phyloP scores from a whole-genome alignment of 2,113 vertebrate genomes.

The Crypturellus undulatus region DNA sequence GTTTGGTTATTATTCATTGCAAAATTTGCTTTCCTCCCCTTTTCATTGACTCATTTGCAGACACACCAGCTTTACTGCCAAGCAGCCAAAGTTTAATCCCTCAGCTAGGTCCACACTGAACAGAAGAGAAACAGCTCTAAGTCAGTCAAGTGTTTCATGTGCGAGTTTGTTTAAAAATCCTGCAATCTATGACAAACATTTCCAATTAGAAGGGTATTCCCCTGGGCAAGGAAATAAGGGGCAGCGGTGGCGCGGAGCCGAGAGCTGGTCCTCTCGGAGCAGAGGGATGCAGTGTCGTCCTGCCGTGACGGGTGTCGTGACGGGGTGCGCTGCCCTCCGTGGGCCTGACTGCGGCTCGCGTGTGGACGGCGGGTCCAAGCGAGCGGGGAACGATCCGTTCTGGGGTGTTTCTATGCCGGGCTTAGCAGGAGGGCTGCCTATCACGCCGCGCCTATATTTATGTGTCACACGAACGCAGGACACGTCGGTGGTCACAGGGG shows the following conservation, averaged over 20 bases:
- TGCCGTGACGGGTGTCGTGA: too few species aligned
- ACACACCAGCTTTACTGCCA: conserved; percentile 40
- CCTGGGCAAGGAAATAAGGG: conserved; percentile 68
- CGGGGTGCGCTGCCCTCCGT: background rate
- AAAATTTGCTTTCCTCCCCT: background rate
- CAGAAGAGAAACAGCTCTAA: background rate
- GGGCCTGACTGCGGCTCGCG: background rate
- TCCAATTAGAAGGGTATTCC: conserved; percentile 70
- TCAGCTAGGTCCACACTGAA: conserved; percentile 33
- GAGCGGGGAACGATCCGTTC: background rate
- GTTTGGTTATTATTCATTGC: conserved; percentile 48
- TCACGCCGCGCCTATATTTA: accelerated
- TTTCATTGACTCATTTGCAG: conserved; percentile 45
- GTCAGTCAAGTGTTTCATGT: conserved; percentile 59
- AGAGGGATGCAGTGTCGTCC: background rate
- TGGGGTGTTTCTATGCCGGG: background rate
- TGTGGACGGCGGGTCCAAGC: background rate
- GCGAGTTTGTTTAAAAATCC: conserved; percentile 62
- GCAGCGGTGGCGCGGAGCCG: conserved; percentile 50
- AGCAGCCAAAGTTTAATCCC: conserved; percentile 38
- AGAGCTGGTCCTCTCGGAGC: conserved; percentile 49
- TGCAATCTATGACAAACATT: conserved; percentile 70
- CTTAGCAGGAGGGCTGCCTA: background rate
- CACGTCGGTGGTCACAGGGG: background rate
- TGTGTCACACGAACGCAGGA: background rate